Evolutionary conservation across 2,113 vertebrate species (phyloP).

Genomic region (Calypte anna): DNA sequence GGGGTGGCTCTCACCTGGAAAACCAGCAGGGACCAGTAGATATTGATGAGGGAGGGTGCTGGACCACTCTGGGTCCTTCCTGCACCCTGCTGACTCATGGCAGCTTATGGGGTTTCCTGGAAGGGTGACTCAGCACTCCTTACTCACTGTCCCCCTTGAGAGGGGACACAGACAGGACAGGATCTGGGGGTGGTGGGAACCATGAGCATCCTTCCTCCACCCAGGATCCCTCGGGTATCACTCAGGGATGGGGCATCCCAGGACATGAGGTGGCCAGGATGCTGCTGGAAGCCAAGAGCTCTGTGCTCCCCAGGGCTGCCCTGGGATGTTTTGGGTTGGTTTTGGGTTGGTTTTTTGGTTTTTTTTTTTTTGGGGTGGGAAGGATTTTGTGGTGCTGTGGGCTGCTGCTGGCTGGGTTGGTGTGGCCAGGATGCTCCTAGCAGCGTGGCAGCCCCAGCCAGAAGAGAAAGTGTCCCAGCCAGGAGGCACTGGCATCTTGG

Average conservation of each 20-base stretch:
- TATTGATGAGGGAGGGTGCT: fast-evolving
- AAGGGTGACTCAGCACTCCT: slow-evolving; percentile 54
- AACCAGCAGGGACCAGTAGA: fast-evolving
- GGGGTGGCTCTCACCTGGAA: background rate
- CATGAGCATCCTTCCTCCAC: background rate
- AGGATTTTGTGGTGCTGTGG: background rate
- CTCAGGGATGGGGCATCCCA: fast-evolving
- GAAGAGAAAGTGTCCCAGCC: background rate
- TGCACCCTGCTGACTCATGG: background rate
- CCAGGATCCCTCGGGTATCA: fast-evolving
- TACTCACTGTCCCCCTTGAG: slow-evolving; percentile 32
- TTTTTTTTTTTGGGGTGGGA: background rate
- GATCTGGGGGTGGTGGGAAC: background rate
- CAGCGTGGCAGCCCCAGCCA: background rate
- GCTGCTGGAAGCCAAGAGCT: fast-evolving
- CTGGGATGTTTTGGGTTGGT: fast-evolving
- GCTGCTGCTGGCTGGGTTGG: fast-evolving
- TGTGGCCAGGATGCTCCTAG: fast-evolving
- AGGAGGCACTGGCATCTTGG: background rate
- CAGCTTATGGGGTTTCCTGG: slow-evolving; percentile 26
- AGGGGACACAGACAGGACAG: fast-evolving
- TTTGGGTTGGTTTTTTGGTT: background rate
- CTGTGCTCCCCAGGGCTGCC: fast-evolving
- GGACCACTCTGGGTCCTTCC: background rate
- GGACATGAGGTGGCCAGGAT: fast-evolving